These are phyloP conservation scores for Nephrotoma appendiculata DNA, from an alignment of 2,888 invertebrate species.

Conservation along the genomic window DNA sequence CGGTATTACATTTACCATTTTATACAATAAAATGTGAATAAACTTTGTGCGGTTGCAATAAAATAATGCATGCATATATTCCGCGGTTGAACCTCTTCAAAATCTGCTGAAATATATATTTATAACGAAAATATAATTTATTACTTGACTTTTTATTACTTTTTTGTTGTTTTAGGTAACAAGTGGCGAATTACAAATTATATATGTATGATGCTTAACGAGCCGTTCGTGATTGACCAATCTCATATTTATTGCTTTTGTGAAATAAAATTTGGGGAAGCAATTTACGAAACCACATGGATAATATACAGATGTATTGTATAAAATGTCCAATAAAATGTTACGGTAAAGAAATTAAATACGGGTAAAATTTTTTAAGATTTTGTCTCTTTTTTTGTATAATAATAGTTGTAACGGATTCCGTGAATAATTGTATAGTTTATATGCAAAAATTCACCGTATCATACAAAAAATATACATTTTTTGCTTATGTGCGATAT, in stretches of 20 bases:
- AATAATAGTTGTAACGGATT: not conserved
- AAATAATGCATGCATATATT: not conserved
- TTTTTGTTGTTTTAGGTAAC: not conserved
- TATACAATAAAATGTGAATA: not conserved
- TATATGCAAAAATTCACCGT: not conserved
- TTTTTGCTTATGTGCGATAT: not conserved
- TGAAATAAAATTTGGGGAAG: not conserved
- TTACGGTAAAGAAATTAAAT: not conserved
- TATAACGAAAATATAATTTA: not conserved
- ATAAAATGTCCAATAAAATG: not conserved
- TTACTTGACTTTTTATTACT: not conserved
- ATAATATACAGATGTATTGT: not conserved
- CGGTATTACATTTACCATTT: not conserved
- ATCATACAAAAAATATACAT: not conserved
- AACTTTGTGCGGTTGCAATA: not conserved
- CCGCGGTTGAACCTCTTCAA: not conserved
- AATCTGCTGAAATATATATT: not conserved
- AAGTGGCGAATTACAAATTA: not conserved
- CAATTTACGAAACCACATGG: not conserved
- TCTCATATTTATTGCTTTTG: not conserved
- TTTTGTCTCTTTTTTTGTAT: not conserved
- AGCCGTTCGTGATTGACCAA: not conserved
- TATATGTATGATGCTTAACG: not conserved
- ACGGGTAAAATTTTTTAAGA: not conserved
- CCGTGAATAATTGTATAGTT: not conserved